Evolutionary conservation across 2,113 vertebrate species (phyloP).

Genomic region (Mesembrinibis cayennensis): DNA sequence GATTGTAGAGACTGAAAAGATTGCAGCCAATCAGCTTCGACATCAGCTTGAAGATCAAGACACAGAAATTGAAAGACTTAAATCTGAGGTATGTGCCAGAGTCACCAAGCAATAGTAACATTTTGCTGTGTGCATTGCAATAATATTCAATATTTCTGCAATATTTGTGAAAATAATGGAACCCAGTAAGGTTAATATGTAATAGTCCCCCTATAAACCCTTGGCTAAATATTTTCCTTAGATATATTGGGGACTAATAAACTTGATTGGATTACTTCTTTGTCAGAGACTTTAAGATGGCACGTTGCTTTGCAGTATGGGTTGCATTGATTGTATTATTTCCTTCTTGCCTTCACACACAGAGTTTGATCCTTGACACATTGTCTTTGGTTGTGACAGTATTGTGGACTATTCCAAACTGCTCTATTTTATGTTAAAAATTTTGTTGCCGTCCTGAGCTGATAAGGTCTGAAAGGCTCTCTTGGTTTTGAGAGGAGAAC

Average conservation of each 20-base stretch:
- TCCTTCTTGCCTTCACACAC: background rate
- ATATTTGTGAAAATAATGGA: background rate
- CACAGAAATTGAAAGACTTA: constrained; percentile 94
- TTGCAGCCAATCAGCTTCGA: constrained; percentile 86
- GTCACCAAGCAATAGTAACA: background rate
- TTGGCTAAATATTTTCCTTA: background rate
- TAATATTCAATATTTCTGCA: background rate
- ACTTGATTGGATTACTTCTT: background rate
- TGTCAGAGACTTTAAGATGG: background rate
- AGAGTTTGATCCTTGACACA: background rate
- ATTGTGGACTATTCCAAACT: background rate
- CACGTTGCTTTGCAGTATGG: background rate
- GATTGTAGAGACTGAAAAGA: constrained; percentile 85
- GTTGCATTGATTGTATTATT: background rate
- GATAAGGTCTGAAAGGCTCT: background rate
- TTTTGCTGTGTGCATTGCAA: background rate
- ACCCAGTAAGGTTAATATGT: background rate
- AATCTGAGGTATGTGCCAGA: constrained; percentile 84
- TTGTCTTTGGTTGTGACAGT: background rate
- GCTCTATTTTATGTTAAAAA: background rate
- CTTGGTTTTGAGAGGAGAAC: background rate
- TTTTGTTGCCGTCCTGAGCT: background rate
- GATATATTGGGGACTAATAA: background rate
- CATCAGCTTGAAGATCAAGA: constrained; percentile 98
- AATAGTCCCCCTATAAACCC: background rate